Evolutionary conservation across 2,888 invertebrate species (phyloP).

Genomic region (Subacronicta megacephala): DNA sequence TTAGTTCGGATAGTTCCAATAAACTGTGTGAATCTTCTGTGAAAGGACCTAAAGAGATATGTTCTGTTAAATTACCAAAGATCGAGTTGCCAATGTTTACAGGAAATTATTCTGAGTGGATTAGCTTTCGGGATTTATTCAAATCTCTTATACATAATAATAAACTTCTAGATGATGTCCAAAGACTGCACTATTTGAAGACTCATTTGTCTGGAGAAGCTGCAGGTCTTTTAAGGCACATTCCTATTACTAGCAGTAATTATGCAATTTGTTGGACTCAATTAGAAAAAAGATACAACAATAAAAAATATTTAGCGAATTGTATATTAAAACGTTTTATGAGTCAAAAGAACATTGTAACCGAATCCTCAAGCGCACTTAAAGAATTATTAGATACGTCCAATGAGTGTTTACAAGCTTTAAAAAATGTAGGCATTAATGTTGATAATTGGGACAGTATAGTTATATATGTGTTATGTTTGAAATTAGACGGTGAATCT

Average conservation of each 20-base stretch:
- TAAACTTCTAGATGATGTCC: too few species aligned
- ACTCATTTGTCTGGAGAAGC: too few species aligned
- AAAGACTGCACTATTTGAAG: too few species aligned
- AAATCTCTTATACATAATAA: too few species aligned
- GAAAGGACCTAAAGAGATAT: constrained; percentile 6
- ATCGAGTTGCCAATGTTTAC: constrained; percentile 9
- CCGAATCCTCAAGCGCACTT: background rate
- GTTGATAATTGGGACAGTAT: background rate
- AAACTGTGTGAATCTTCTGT: constrained; percentile 4
- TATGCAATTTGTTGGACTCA: too few species aligned
- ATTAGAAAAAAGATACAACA: too few species aligned
- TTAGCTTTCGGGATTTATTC: constrained; percentile 13
- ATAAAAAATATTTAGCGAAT: too few species aligned
- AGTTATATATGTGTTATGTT: background rate
- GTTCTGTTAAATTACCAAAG: constrained; percentile 10
- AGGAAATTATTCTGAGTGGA: constrained; percentile 15
- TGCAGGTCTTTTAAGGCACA: too few species aligned
- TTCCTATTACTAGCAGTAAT: too few species aligned
- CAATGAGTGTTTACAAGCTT: background rate
- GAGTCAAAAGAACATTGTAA: background rate
- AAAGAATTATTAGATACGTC: background rate
- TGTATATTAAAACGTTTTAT: too few species aligned
- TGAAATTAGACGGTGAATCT: background rate
- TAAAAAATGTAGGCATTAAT: background rate
- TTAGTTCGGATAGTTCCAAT: background rate